Percentiles rank a stretch among this genome's conserved stretches.
These are phyloP conservation scores for Idris sp. DNA, from an alignment of 1,140 invertebrate species.

Conservation along the genomic window DNA sequence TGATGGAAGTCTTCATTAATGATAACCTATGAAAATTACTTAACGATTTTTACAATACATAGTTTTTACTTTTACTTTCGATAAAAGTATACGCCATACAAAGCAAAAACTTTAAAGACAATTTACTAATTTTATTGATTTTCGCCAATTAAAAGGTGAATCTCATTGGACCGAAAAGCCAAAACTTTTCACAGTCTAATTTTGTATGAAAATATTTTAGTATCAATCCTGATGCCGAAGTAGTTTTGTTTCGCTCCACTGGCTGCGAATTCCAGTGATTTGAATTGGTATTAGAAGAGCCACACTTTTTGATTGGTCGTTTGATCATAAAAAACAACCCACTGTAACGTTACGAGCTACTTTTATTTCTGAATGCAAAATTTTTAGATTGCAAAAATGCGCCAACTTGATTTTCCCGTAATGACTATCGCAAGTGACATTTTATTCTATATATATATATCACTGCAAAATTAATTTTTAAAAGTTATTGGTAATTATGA, in stretches of 20 bases:
- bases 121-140: conserved; percentile 21
- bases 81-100: too few relatives aligned
- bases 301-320: conserved; percentile 24
- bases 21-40: too few relatives aligned
- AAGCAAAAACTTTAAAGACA: background rate
- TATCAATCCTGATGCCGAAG: conserved; percentile 37
- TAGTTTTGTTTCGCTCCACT: conserved; percentile 49
- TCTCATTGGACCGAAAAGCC: conserved; percentile 11
- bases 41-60: too few relatives aligned
- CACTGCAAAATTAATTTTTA: too few relatives aligned
- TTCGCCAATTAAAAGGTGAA: conserved; percentile 26
- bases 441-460: too few relatives aligned
- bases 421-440: too few relatives aligned
- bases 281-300: conserved; percentile 51
- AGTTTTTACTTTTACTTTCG: background rate
- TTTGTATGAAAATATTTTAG: conserved; percentile 50
- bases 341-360: conserved; percentile 21
- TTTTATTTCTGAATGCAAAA: conserved; percentile 38
- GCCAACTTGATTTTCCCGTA: background rate
- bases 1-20: too few relatives aligned
- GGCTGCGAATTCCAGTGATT: conserved; percentile 41
- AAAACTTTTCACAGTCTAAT: conserved; percentile 35
- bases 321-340: conserved; percentile 36
- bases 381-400: conserved; percentile 23
- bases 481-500: too few relatives aligned